These are phyloP conservation scores for Latrodectus hesperus DNA, from an alignment of 2,888 invertebrate species.

Conservation along the genomic window DNA sequence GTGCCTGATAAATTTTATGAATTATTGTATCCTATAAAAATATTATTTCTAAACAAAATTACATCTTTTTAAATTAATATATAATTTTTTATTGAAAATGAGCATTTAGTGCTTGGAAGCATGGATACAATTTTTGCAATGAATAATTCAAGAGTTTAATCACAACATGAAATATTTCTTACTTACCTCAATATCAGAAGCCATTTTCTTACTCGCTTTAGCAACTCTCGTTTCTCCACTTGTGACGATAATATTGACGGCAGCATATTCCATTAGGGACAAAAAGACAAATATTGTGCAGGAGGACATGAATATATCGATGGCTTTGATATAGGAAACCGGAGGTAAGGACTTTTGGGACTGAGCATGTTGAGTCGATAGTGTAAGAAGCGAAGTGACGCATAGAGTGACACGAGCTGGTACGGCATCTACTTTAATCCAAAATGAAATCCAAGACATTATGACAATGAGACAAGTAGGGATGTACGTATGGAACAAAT, in stretches of 20 bases:
- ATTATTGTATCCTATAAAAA: no score
- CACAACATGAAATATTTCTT: no score
- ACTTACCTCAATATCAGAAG: background rate
- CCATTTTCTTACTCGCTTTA: slow-evolving; percentile 5
- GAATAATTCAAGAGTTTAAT: no score
- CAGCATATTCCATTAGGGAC: slow-evolving; percentile 76
- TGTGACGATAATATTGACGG: slow-evolving; percentile 75
- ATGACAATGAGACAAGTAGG: slow-evolving; percentile 93
- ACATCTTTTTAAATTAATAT: no score
- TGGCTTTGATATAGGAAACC: slow-evolving; percentile 87
- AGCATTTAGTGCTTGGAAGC: no score
- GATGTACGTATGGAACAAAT: slow-evolving; percentile 93
- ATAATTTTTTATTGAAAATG: no score
- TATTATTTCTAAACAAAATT: no score
- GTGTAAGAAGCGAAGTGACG: slow-evolving; percentile 89
- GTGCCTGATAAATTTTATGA: no score
- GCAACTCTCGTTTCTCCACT: slow-evolving; percentile 34
- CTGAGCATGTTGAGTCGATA: slow-evolving; percentile 94
- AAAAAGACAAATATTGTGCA: slow-evolving; percentile 77
- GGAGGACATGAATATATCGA: slow-evolving; percentile 77
- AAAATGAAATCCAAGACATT: slow-evolving; percentile 97
- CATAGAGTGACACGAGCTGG: slow-evolving; percentile 94
- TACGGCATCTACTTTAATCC: slow-evolving; percentile 95
- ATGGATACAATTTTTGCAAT: no score
- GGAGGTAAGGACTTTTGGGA: slow-evolving; percentile 94